Conservation (phyloP, 2,888 invertebrate genomes). For the Crematogaster levior region DNA sequence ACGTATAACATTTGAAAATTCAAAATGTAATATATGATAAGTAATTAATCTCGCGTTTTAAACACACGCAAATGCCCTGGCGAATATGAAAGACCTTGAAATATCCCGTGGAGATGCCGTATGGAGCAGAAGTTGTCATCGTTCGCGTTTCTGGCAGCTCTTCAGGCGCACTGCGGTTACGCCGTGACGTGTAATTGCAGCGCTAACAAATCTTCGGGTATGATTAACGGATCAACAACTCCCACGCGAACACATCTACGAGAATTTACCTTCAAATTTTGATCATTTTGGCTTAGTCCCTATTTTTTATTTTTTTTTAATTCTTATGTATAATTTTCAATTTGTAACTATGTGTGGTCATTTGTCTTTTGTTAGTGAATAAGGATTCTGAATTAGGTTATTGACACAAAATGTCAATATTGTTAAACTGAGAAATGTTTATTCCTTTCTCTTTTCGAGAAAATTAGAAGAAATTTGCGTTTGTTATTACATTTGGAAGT, state of each 20-base stretch:
- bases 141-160: slow-evolving; percentile 81
- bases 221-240: slow-evolving; percentile 37
- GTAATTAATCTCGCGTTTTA: slow-evolving; percentile 35
- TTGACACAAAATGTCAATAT: neutral
- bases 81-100: slow-evolving; percentile 40
- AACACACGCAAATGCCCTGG: neutral
- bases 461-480: neutral
- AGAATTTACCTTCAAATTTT: neutral
- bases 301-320: neutral
- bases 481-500: neutral
- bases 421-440: neutral
- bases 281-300: neutral
- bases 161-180: slow-evolving; percentile 85
- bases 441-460: neutral
- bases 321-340: neutral
- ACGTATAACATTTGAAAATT: neutral
- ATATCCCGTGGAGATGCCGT: slow-evolving; percentile 51
- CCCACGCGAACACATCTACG: slow-evolving; percentile 10
- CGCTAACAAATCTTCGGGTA: slow-evolving; percentile 61
- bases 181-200: slow-evolving; percentile 56
- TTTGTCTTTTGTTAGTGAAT: neutral
- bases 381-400: neutral
- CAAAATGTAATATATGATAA: neutral
- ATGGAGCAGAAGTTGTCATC: slow-evolving; percentile 62
- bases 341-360: neutral